Percentiles rank a stretch among this genome's conserved stretches.
Evolutionary conservation across 2,888 invertebrate species (phyloP).

Genomic region (Apotomis capreana): DNA sequence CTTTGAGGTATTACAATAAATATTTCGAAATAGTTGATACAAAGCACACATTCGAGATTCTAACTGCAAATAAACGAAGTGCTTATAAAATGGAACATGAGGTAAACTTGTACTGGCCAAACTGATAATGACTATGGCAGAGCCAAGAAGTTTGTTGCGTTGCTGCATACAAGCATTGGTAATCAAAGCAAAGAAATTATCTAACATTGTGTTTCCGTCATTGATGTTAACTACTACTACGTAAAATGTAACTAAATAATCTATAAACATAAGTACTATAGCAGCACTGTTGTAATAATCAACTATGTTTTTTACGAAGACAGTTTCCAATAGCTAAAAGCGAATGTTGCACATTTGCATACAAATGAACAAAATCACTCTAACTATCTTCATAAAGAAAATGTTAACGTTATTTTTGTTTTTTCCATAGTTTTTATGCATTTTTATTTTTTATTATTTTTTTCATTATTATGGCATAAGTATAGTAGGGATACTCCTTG

Average conservation of each 20-base stretch:
- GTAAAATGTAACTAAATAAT: conserved; percentile 40
- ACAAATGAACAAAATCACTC: background rate
- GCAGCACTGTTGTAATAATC: conserved; percentile 46
- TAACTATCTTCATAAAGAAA: conserved; percentile 58
- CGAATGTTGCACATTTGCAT: conserved; percentile 6
- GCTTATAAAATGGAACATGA: conserved; percentile 33
- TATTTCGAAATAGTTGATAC: conserved; percentile 32
- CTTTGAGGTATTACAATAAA: conserved; percentile 20
- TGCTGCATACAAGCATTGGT: conserved; percentile 4
- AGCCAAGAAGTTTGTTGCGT: conserved; percentile 13
- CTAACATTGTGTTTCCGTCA: conserved; percentile 13
- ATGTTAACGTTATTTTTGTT: conserved; percentile 62
- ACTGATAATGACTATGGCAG: conserved; percentile 13
- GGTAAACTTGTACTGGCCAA: conserved; percentile 43
- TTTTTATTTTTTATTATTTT: conserved; percentile 63
- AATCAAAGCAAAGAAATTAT: conserved; percentile 21
- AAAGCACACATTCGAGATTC: conserved; percentile 39
- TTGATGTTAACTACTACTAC: conserved; percentile 28
- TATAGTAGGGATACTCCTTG: conserved; percentile 25
- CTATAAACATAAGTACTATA: conserved; percentile 54
- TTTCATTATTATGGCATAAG: conserved; percentile 52
- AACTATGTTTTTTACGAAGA: conserved; percentile 44
- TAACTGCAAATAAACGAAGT: conserved; percentile 26
- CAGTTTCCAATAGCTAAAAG: conserved; percentile 25
- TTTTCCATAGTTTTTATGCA: conserved; percentile 66